Conservation (phyloP, 2,888 invertebrate genomes). For the Parnassius orleans region DNA sequence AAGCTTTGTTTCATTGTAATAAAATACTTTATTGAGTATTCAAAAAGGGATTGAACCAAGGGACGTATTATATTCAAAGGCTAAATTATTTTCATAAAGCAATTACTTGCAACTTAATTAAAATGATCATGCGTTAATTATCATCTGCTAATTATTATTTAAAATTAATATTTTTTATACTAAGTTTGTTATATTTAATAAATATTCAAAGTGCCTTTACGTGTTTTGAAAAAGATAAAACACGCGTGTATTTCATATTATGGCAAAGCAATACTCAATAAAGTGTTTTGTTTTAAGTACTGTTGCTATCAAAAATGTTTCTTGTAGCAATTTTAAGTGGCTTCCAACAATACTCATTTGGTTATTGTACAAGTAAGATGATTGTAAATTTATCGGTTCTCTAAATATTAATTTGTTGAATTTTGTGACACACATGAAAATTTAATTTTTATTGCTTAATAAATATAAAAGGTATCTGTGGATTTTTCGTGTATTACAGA, state of each 20-base stretch:
- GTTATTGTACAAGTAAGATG: constrained; percentile 28
- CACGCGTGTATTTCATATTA: constrained; percentile 38
- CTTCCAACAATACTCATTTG: constrained; percentile 55
- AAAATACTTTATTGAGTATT: constrained; percentile 20
- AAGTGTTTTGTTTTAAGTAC: constrained; percentile 36
- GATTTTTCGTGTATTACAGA: constrained; percentile 35
- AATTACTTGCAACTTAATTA: neutral
- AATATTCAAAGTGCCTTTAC: constrained; percentile 73
- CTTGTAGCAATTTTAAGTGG: constrained; percentile 51
- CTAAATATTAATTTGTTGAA: constrained; percentile 58
- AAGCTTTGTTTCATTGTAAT: constrained; percentile 9
- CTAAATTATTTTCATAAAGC: neutral
- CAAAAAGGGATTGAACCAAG: constrained; percentile 5
- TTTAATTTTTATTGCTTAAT: constrained; percentile 81
- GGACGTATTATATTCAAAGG: constrained; percentile 6
- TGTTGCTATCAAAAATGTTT: constrained; percentile 30
- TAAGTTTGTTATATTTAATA: constrained; percentile 24
- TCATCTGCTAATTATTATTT: no score
- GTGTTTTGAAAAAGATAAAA: constrained; percentile 49
- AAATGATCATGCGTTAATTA: constrained; percentile 20
- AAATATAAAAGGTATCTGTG: constrained; percentile 63
- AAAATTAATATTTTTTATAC: no score
- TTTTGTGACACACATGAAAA: constrained; percentile 69
- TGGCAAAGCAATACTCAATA: constrained; percentile 24
- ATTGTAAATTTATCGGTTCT: constrained; percentile 50